phyloP scores from a whole-genome alignment of 2,888 invertebrate species.

The Syritta pipiens region DNA sequence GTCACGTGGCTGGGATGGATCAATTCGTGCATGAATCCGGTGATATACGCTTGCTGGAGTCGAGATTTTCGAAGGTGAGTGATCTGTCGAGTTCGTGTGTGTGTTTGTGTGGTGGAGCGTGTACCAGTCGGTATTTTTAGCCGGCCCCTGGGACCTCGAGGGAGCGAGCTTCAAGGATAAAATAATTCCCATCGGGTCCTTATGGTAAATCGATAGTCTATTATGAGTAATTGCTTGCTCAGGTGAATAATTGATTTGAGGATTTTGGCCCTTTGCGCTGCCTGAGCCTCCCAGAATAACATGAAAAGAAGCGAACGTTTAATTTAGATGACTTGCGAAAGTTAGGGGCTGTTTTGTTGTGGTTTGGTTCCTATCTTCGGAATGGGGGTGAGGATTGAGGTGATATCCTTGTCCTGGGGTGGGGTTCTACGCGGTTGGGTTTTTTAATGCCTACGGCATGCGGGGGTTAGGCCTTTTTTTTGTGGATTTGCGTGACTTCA shows the following conservation, averaged over 20 bases:
- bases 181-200: slow-evolving; percentile 3
- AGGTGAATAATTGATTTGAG: slow-evolving; percentile 48
- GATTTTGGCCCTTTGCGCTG: slow-evolving; percentile 27
- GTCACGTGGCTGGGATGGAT: slow-evolving; percentile 98
- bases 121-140: neutral
- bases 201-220: slow-evolving; percentile 27
- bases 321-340: slow-evolving; percentile 27
- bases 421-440: too few relatives aligned
- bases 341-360: neutral
- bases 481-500: too few relatives aligned
- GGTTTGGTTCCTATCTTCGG: neutral
- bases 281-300: neutral
- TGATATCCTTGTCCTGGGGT: neutral
- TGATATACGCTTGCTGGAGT: slow-evolving; percentile 99
- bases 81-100: neutral
- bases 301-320: slow-evolving; percentile 4
- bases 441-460: too few relatives aligned
- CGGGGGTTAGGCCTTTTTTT: too few relatives aligned
- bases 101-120: too few relatives aligned
- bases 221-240: slow-evolving; percentile 52
- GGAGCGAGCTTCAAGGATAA: neutral
- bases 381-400: neutral
- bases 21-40: slow-evolving; percentile 97
- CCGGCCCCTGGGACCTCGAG: too few relatives aligned
- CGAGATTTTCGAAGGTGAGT: slow-evolving; percentile 94